A percentile compares a stretch with the other conserved stretches of the same genome.
phyloP scores from a whole-genome alignment of 2,113 vertebrate genomes.

The Corydoras sp. region DNA sequence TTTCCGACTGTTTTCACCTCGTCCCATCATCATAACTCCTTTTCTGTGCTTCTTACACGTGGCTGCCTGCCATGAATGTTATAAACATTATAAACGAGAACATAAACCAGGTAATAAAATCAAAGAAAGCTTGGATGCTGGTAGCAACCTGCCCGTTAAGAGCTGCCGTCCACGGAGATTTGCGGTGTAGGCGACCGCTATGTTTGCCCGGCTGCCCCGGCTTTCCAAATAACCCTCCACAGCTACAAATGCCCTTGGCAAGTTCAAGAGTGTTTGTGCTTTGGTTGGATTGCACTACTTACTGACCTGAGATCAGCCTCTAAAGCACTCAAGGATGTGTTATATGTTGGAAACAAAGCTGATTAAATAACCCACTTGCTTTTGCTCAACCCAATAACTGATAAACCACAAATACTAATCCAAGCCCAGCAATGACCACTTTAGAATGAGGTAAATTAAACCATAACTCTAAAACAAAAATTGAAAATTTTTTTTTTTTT shows the following conservation, averaged over 20 bases:
- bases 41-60: slow-evolving; percentile 1
- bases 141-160: slow-evolving; percentile 11
- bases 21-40: slow-evolving; percentile 7
- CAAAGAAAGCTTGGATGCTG: slow-evolving; percentile 7
- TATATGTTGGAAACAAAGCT: slow-evolving; percentile 6
- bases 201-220: slow-evolving; percentile 12
- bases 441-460: too few species aligned
- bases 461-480: too few species aligned
- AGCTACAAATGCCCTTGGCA: slow-evolving; percentile 14
- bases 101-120: slow-evolving; percentile 22
- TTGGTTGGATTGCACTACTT: slow-evolving; percentile 17
- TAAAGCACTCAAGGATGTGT: neutral
- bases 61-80: slow-evolving; percentile 16
- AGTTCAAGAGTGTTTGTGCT: slow-evolving; percentile 10
- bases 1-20: slow-evolving; percentile 23
- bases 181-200: slow-evolving; percentile 6
- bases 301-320: slow-evolving; percentile 20
- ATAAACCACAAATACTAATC: too few species aligned
- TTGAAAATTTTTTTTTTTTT: too few species aligned
- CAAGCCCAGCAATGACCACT: too few species aligned
- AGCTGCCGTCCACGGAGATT: slow-evolving; percentile 11
- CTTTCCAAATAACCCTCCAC: slow-evolving; percentile 19
- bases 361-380: neutral
- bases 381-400: too few species aligned
- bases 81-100: slow-evolving; percentile 23